These are phyloP conservation scores for Pteronura brasiliensis DNA, from an alignment of 2,113 vertebrate genomes.

Conservation along the genomic window DNA sequence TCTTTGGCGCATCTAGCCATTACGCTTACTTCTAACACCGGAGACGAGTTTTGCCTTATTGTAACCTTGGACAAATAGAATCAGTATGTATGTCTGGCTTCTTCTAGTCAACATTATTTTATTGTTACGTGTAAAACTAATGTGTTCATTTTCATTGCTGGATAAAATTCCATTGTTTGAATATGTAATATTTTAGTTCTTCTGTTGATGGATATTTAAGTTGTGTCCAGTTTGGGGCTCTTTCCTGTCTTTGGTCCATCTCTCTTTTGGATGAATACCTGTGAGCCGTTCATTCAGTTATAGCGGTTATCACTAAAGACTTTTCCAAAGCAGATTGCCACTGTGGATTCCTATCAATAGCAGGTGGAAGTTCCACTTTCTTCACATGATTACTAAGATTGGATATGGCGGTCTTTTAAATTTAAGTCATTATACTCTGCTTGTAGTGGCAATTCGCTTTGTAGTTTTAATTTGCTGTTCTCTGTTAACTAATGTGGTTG, in stretches of 20 bases:
- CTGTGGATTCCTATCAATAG: background rate
- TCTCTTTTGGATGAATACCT: background rate
- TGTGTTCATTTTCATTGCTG: background rate
- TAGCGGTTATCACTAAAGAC: background rate
- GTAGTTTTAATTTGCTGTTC: background rate
- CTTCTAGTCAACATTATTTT: background rate
- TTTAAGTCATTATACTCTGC: background rate
- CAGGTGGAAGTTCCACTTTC: background rate
- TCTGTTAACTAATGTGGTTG: background rate
- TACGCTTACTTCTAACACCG: background rate
- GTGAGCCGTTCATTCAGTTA: background rate
- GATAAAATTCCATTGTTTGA: background rate
- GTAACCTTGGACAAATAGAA: background rate
- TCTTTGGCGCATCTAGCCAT: background rate
- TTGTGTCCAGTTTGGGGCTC: background rate
- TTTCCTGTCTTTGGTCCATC: background rate
- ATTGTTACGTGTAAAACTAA: background rate
- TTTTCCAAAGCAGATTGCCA: background rate
- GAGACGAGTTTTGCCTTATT: background rate
- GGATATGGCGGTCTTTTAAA: background rate
- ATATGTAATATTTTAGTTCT: background rate
- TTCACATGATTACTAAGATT: background rate
- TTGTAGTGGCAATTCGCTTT: background rate
- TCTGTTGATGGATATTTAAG: background rate
- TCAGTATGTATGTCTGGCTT: background rate